These are phyloP conservation scores for Molanna angustata DNA, from an alignment of 2,888 invertebrate genomes.

Conservation along the genomic window DNA sequence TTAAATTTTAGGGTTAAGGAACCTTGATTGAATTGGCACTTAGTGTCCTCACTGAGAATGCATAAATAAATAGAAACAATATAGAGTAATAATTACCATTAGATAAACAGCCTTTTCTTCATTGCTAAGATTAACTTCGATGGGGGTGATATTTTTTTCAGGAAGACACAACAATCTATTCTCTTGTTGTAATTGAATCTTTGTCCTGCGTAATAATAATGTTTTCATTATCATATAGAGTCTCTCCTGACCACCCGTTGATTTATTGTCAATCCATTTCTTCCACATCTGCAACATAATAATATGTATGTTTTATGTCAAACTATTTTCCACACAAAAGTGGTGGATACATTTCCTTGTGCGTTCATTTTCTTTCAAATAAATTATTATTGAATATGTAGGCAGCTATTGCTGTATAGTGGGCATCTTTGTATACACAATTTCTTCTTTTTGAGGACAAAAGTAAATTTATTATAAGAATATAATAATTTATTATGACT, in stretches of 20 bases:
- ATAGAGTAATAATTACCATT: conserved; percentile 46
- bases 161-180: conserved; percentile 66
- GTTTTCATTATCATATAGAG: conserved; percentile 83
- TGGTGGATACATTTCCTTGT: too few relatives aligned
- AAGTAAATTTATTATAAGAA: too few relatives aligned
- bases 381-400: too few relatives aligned
- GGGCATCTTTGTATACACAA: too few relatives aligned
- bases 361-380: too few relatives aligned
- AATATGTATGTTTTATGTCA: too few relatives aligned
- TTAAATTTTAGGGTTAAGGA: too few relatives aligned
- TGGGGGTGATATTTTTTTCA: conserved; percentile 53
- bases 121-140: conserved; percentile 61
- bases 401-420: too few relatives aligned
- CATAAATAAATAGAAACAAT: not conserved
- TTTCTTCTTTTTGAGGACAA: too few relatives aligned
- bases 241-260: conserved; percentile 72
- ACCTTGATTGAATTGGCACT: too few relatives aligned
- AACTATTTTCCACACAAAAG: too few relatives aligned
- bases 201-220: conserved; percentile 84
- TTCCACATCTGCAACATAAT: conserved; percentile 71
- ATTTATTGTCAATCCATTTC: conserved; percentile 86
- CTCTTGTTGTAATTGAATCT: conserved; percentile 67
- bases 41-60: too few relatives aligned
- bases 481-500: conserved; percentile 35
- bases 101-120: conserved; percentile 78